Base-by-base conservation (phyloP, 2,113 vertebrate genomes). In the Hippocampus abdominalis region DNA sequence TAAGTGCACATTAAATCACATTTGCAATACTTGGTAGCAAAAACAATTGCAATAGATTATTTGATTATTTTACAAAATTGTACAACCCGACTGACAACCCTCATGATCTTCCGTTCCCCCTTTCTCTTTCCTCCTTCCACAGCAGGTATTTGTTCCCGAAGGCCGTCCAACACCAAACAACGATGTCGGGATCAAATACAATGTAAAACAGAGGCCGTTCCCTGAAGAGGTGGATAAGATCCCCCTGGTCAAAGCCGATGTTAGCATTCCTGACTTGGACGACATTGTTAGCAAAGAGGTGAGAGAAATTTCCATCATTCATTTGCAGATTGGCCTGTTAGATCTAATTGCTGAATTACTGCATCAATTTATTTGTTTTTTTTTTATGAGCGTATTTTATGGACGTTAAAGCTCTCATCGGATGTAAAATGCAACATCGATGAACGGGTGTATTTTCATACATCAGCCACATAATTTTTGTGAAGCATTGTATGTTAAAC, bases 181-280 rank as follows among this genome's bases (percentile, higher is more conserved):
- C 67, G 92, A 93, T 25, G 95, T 96, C 78, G 95, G 95, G 9
- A 89, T 96, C 81, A 95, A 92, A 71, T 96, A 95, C 80, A 96
- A 90, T 18, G 94, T 97, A 69, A 97, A 95, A 83, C 96, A 97
- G 78, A 94, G 96, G 36, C 95, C 95, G 16, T 98, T 98, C 86
- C 96, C 96, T 21, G 96, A 98, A 75, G 96, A 98, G 76, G 96
- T 98, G 79, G 96, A 98, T 84, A 98, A 98, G 89, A 97, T 98
- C 79, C 96, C 96, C 0, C 94, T 98, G 68, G 96, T 98, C 72
- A 98, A 98, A 90, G 96, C 96, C 70, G 96, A 98, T 78, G 89
- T 97, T 73, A 98, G 96, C 87, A 97, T 98, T 86, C 96, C 95
- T 66, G 96, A 98, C 88, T 89, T 98, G 89, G 95, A 98, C 73